Conservation (phyloP, 2,797 vertebrate genomes). For the Halcyon badia region DNA sequence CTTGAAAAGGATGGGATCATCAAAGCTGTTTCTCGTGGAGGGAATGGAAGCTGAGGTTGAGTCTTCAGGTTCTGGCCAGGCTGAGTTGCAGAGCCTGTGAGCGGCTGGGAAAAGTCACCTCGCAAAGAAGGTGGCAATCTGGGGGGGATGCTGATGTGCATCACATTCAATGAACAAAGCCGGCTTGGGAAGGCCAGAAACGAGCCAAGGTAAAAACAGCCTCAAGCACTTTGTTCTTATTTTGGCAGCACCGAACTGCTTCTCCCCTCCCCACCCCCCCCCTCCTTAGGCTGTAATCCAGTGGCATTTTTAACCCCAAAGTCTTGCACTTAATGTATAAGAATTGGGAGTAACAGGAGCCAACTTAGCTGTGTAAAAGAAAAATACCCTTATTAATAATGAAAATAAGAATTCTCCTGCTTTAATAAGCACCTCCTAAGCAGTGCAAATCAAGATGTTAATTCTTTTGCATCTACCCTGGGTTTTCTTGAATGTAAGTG, state of each 20-base stretch:
- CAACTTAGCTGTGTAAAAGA: rapidly evolving
- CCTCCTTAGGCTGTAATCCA: background rate
- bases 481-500: background rate
- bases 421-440: background rate
- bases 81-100: background rate
- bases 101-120: background rate
- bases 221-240: background rate
- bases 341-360: background rate
- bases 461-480: background rate
- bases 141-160: background rate
- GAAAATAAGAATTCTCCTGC: background rate
- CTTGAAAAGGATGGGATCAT: background rate
- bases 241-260: background rate
- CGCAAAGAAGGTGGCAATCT: background rate
- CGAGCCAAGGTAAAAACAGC: rapidly evolving
- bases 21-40: background rate
- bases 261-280: too few relatives aligned
- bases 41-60: background rate
- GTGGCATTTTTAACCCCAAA: background rate
- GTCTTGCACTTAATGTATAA: background rate
- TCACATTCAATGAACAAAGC: background rate
- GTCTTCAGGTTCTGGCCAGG: background rate
- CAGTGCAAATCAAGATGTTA: background rate
- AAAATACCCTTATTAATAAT: background rate
- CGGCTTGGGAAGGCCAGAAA: background rate